These are phyloP conservation scores for Clarias magur DNA, from an alignment of 2,113 vertebrate species.

Conservation along the genomic window DNA sequence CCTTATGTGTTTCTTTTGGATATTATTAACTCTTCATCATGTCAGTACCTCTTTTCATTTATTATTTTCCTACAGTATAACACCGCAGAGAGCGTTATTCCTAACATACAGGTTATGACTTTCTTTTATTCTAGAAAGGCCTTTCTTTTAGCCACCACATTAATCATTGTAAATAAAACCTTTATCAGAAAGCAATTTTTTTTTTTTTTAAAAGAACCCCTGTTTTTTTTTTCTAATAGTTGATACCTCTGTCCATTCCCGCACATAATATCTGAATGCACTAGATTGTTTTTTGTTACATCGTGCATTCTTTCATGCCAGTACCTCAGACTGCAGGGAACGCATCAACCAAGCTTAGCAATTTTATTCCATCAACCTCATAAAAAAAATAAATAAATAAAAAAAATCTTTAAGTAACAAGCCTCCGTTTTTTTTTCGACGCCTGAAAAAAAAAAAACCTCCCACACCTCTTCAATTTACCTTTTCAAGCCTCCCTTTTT, in stretches of 20 bases:
- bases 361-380: constrained; percentile 37
- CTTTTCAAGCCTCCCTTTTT: constrained; percentile 45
- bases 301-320: background rate
- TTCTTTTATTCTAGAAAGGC: background rate
- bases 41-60: background rate
- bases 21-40: background rate
- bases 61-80: background rate
- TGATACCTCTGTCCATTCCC: background rate
- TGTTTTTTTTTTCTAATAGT: background rate
- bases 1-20: background rate
- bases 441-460: constrained; percentile 19
- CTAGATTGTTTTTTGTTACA: background rate
- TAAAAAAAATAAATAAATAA: constrained; percentile 9
- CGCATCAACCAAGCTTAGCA: constrained; percentile 1
- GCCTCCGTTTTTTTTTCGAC: constrained; percentile 8
- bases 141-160: background rate
- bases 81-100: background rate
- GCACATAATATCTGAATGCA: background rate
- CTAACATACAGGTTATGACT: background rate
- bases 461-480: constrained; percentile 19
- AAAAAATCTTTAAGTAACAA: constrained; percentile 29
- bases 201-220: background rate
- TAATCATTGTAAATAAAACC: background rate
- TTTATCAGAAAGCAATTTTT: background rate
- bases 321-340: background rate